Conservation (phyloP, 2,797 vertebrate genomes). For the Margarornis squamiger region DNA sequence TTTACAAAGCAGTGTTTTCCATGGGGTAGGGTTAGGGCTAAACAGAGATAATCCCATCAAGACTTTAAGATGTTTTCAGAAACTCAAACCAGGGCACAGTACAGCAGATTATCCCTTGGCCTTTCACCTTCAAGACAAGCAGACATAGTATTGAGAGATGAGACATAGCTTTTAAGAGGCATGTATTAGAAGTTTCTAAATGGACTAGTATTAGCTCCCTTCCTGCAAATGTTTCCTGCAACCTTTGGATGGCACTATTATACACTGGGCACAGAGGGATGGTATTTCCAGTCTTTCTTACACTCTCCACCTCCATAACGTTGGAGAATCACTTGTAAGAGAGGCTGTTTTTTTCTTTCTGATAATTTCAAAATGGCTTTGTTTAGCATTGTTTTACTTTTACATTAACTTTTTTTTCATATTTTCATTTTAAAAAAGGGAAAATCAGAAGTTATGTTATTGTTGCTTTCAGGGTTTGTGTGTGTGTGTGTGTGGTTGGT, state of each 20-base stretch:
- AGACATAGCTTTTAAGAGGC: not conserved
- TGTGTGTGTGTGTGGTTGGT: too few relatives aligned
- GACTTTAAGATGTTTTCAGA: conserved; percentile 59
- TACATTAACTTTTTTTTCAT: not conserved
- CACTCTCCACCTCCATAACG: not conserved
- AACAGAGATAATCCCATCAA: conserved; percentile 38
- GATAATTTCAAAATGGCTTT: not conserved
- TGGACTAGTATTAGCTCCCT: not conserved
- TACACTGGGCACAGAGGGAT: not conserved
- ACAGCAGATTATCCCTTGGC: conserved; percentile 48
- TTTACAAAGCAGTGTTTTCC: not conserved
- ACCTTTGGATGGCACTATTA: not conserved
- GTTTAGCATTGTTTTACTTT: not conserved
- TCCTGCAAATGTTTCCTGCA: not conserved
- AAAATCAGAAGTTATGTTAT: not conserved
- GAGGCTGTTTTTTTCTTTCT: not conserved
- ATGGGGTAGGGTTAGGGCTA: not conserved
- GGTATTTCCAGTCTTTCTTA: not conserved
- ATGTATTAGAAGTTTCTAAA: not conserved
- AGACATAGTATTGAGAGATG: not conserved
- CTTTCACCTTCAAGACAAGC: conserved; percentile 31
- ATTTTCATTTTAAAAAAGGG: not conserved
- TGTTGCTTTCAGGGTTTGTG: not conserved
- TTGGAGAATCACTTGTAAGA: not conserved
- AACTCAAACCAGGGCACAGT: conserved; percentile 18